These are phyloP conservation scores for Lamprologus speciosus DNA, from an alignment of 2,113 vertebrate species.

Conservation along the genomic window DNA sequence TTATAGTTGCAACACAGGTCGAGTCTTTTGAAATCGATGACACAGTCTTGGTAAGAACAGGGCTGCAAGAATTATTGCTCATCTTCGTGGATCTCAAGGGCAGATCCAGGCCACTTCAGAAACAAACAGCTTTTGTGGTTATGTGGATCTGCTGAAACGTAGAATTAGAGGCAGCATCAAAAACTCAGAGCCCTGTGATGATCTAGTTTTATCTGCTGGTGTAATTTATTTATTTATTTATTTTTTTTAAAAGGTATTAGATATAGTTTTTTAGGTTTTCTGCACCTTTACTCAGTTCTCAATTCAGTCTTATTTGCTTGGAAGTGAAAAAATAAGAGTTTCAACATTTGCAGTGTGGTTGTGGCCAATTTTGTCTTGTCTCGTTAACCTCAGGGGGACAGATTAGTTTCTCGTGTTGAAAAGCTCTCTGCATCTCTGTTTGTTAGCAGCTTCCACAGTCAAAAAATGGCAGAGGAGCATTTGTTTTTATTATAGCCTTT, in stretches of 20 bases:
- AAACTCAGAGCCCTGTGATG: background rate
- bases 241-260: background rate
- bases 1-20: background rate
- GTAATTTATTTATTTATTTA: background rate
- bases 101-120: background rate
- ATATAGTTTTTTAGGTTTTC: background rate
- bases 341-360: slow-evolving; percentile 10
- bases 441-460: background rate
- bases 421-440: slow-evolving; percentile 9
- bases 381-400: slow-evolving; percentile 56
- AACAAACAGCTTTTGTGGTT: background rate
- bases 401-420: slow-evolving; percentile 8
- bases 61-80: background rate
- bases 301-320: background rate
- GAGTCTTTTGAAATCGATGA: background rate
- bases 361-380: slow-evolving; percentile 11
- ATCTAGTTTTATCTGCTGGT: background rate
- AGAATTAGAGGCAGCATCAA: background rate
- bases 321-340: background rate
- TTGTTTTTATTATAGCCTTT: background rate
- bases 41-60: background rate
- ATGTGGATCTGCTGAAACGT: background rate
- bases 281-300: background rate
- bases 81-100: background rate
- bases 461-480: background rate